Conservation (phyloP, 1,140 invertebrate genomes). For the Pentalonia nigronervosa region DNA sequence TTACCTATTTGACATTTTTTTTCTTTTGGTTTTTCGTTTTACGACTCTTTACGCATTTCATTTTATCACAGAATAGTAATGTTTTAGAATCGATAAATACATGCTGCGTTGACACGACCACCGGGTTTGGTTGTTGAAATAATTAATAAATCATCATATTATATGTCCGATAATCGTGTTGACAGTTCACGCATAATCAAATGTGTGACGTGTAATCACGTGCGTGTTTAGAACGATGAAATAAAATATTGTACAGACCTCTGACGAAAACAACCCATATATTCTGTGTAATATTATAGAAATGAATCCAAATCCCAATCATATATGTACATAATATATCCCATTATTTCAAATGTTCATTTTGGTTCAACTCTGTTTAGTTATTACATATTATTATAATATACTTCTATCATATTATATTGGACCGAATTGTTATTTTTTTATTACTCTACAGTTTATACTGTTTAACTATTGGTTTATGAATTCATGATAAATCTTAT, state of each 20-base stretch:
- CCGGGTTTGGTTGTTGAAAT: not conserved
- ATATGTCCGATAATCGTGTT: slow-evolving; percentile 2
- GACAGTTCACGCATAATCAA: not conserved
- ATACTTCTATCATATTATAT: not conserved
- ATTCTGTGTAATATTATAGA: not conserved
- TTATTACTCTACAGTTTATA: not conserved
- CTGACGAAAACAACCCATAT: not conserved
- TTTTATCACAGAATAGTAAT: not conserved
- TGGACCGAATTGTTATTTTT: not conserved
- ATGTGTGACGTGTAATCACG: not conserved
- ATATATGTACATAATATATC: not conserved
- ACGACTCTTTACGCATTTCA: too few relatives aligned
- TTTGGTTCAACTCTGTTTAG: not conserved
- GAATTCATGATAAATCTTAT: not conserved
- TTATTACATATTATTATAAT: not conserved
- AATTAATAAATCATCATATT: slow-evolving; percentile 29
- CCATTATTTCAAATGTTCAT: not conserved
- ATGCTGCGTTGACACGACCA: not conserved
- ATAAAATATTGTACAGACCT: not conserved
- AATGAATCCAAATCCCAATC: not conserved
- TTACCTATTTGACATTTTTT: not conserved
- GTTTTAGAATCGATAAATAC: not conserved
- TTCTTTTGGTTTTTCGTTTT: not conserved
- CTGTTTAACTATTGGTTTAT: not conserved
- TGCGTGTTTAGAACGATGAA: not conserved